Conservation (phyloP, 1,140 invertebrate genomes). For the Megathymus violae region DNA sequence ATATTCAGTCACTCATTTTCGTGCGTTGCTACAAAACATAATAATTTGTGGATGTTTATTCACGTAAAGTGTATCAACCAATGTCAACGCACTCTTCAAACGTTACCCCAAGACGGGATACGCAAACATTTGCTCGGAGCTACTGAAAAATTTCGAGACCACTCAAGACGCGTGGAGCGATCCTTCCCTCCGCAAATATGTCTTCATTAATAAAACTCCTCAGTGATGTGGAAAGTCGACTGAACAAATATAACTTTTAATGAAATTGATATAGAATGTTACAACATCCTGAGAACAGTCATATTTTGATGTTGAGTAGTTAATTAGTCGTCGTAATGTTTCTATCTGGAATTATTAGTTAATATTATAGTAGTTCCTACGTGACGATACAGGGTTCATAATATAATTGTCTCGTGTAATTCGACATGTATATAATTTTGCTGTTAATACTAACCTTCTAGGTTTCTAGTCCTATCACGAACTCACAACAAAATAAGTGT, state of each 20-base stretch:
- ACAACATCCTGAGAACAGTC: no score
- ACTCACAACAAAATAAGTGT: no score
- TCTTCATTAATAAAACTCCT: conserved; percentile 32
- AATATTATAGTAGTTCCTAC: no score
- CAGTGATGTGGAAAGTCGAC: conserved; percentile 16
- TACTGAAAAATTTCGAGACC: conserved; percentile 32
- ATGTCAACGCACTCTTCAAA: conserved; percentile 1
- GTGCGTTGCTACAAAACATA: background rate
- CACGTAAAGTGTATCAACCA: background rate
- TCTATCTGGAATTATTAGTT: no score
- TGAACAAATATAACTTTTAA: conserved; percentile 24
- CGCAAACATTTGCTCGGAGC: conserved; percentile 26
- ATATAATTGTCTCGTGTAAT: no score
- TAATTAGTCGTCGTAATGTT: no score
- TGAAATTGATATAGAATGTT: conserved; percentile 11
- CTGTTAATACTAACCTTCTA: no score
- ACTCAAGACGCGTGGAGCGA: conserved; percentile 23
- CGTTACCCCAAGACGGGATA: conserved; percentile 12
- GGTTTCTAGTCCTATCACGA: no score
- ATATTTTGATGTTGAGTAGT: no score
- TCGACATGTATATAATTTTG: no score
- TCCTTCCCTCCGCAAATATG: conserved; percentile 28
- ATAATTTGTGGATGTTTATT: no score
- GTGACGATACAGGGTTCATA: no score
- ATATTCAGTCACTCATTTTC: conserved; percentile 6